Evolutionary conservation across 1,140 invertebrate genomes (phyloP).

Genomic region (Hylaeus anthracinus): DNA sequence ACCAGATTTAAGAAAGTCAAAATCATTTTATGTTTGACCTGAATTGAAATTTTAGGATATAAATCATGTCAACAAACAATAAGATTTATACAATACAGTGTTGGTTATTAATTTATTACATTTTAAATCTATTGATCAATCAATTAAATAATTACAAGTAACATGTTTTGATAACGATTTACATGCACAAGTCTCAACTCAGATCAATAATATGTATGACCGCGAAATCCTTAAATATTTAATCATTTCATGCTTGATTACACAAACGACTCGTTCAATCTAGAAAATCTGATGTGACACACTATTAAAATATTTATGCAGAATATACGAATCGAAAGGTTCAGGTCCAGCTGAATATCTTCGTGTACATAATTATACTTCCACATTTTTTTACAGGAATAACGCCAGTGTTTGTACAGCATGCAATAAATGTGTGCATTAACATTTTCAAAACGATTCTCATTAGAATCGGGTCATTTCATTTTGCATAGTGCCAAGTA

Average conservation of each 20-base stretch:
- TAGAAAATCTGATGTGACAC: not conserved
- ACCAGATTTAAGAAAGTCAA: constrained; percentile 8
- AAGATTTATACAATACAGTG: not conserved
- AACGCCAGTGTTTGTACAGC: constrained; percentile 58
- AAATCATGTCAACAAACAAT: not conserved
- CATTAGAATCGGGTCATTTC: constrained; percentile 51
- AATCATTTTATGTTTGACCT: constrained; percentile 14
- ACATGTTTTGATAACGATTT: not conserved
- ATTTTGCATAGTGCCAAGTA: constrained; percentile 58
- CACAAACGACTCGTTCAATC: constrained; percentile 38
- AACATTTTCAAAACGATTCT: constrained; percentile 57
- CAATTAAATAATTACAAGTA: not conserved
- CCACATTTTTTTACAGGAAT: constrained; percentile 51
- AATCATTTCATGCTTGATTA: constrained; percentile 45
- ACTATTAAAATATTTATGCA: not conserved
- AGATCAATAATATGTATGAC: not conserved
- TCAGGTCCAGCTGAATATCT: constrained; percentile 37
- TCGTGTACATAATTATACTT: constrained; percentile 48
- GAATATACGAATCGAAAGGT: constrained; percentile 23
- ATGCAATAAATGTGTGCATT: constrained; percentile 62
- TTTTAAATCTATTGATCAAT: too few species aligned
- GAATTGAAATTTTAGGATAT: constrained; percentile 10
- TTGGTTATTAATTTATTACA: too few species aligned
- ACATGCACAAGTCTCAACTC: not conserved
- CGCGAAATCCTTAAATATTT: constrained; percentile 12